These are phyloP conservation scores for Phylloscopus trochiloides DNA, from an alignment of 2,113 vertebrate genomes.

Conservation along the genomic window DNA sequence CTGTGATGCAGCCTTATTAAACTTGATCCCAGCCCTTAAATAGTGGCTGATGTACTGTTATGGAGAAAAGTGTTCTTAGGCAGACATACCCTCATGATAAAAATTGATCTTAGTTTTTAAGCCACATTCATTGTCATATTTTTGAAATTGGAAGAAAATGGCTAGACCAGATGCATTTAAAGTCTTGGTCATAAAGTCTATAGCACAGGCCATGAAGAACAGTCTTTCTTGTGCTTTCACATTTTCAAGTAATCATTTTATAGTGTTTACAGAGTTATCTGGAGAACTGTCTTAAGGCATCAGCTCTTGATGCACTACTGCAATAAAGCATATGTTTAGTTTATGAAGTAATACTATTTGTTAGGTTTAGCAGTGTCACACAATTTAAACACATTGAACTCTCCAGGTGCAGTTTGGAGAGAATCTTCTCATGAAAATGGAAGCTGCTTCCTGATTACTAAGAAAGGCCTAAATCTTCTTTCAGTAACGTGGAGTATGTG, in stretches of 20 bases:
- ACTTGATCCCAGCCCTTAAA: neutral
- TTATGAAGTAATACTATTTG: conserved; percentile 36
- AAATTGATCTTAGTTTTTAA: neutral
- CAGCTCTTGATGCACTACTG: neutral
- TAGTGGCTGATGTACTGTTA: neutral
- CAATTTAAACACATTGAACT: neutral
- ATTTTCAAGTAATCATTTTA: neutral
- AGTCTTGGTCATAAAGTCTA: neutral
- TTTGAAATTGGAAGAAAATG: neutral
- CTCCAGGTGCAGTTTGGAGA: neutral
- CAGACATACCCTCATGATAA: neutral
- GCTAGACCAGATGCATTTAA: neutral
- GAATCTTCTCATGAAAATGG: conserved; percentile 28
- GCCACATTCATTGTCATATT: neutral
- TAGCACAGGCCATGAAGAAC: neutral
- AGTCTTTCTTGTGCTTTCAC: neutral
- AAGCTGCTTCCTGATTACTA: conserved; percentile 16
- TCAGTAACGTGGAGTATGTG: neutral
- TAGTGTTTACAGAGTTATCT: neutral
- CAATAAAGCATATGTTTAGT: neutral
- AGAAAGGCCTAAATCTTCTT: neutral
- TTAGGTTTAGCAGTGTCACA: conserved; percentile 26
- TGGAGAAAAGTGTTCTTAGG: neutral
- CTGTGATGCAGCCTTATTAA: neutral
- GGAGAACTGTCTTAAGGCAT: neutral